Evolutionary conservation across 2,113 vertebrate species (phyloP).

Genomic region (Caranx ignobilis): DNA sequence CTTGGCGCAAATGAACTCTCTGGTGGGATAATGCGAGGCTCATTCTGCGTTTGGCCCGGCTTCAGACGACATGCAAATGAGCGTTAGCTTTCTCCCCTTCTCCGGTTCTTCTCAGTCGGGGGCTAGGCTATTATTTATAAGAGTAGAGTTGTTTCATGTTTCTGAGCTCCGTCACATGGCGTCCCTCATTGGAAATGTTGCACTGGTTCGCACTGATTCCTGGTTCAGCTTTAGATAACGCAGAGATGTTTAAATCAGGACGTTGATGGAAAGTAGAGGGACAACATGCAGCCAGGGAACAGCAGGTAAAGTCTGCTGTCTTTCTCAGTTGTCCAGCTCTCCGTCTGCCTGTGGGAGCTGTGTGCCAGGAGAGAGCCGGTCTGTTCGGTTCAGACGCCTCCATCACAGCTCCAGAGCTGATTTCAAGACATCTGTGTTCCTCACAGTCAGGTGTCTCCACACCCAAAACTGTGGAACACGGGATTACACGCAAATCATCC

Average conservation of each 20-base stretch:
- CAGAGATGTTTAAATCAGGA: background rate
- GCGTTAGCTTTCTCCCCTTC: conserved; percentile 15
- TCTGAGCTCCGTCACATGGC: conserved; percentile 1
- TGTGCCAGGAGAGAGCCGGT: conserved; percentile 26
- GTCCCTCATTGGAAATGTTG: background rate
- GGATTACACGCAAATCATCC: background rate
- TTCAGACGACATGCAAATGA: conserved; percentile 62
- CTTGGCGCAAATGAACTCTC: conserved; percentile 49
- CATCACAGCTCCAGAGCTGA: conserved; percentile 27
- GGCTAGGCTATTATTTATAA: conserved; percentile 43
- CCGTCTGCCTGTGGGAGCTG: conserved; percentile 42
- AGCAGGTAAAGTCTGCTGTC: conserved; percentile 4
- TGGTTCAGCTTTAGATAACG: background rate
- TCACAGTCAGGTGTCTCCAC: conserved; percentile 36
- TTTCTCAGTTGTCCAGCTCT: conserved; percentile 20
- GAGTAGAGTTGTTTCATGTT: conserved; percentile 45
- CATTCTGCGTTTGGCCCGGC: conserved; percentile 21
- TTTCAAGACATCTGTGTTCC: conserved; percentile 62
- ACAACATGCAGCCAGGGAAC: background rate
- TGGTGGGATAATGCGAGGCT: conserved; percentile 43
- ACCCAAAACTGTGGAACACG: conserved; percentile 27
- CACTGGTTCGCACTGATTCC: background rate
- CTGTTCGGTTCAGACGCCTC: conserved; percentile 44
- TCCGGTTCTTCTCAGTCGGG: conserved; percentile 3
- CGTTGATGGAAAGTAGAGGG: background rate